phyloP scores from a whole-genome alignment of 2,113 vertebrate species.

The Carassius carassius region DNA sequence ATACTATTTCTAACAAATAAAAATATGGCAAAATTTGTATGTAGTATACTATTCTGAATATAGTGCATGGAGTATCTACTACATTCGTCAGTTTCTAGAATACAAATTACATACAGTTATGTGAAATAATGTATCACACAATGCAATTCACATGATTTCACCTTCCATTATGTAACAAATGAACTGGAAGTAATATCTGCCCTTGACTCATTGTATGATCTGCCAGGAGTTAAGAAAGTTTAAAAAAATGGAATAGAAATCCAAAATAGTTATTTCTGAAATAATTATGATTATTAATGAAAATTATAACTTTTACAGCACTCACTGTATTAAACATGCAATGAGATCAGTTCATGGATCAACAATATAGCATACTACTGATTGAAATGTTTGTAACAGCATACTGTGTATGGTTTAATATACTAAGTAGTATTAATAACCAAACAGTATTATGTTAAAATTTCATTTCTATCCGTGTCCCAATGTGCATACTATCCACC shows the following conservation, averaged over 20 bases:
- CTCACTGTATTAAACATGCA: not conserved
- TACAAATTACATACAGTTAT: not conserved
- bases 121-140: not conserved
- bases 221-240: too few species aligned
- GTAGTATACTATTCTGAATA: not conserved
- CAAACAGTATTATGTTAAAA: not conserved
- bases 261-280: not conserved
- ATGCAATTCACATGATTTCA: not conserved
- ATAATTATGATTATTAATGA: not conserved
- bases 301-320: too few species aligned
- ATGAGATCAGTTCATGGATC: not conserved
- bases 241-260: not conserved
- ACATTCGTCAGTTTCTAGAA: not conserved
- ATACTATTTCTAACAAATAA: not conserved
- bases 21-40: not conserved
- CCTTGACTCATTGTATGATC: too few species aligned
- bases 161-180: too few species aligned
- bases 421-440: not conserved
- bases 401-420: not conserved
- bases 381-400: not conserved
- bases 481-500: too few species aligned
- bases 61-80: not conserved
- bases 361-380: not conserved
- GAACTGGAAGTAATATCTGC: too few species aligned
- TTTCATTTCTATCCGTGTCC: not conserved